phyloP scores from a whole-genome alignment of 2,113 vertebrate species.

The Ptychochromis oligacanthus region DNA sequence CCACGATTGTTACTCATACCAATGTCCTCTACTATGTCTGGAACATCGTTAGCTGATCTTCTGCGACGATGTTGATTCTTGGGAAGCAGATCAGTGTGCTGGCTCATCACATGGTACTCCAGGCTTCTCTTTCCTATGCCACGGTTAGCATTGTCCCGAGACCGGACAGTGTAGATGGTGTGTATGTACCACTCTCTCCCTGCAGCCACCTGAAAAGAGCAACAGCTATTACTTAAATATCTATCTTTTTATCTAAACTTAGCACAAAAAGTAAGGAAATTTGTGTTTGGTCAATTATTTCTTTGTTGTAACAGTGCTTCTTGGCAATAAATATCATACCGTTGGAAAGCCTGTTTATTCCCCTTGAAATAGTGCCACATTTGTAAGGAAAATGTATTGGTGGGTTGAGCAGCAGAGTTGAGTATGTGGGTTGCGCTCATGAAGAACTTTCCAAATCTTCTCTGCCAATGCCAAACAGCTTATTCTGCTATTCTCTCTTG shows the following conservation, averaged over 20 bases:
- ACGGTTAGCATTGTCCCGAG: constrained; percentile 84
- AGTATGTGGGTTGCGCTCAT: too few species aligned
- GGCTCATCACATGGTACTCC: constrained; percentile 81
- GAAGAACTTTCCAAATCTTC: too few species aligned
- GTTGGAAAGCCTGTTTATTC: too few species aligned
- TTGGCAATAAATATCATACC: too few species aligned
- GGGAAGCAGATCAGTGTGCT: constrained; percentile 22
- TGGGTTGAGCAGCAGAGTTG: too few species aligned
- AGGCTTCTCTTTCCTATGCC: constrained; percentile 89
- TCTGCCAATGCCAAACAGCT: too few species aligned
- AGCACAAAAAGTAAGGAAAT: too few species aligned
- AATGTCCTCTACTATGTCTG: constrained; percentile 80
- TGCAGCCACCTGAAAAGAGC: constrained; percentile 83
- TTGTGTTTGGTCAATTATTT: too few species aligned
- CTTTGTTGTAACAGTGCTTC: too few species aligned
- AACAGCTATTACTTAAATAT: not conserved
- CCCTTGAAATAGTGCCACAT: too few species aligned
- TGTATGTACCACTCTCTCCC: constrained; percentile 97
- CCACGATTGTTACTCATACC: constrained; percentile 85
- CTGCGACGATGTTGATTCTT: constrained; percentile 54
- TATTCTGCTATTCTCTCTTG: too few species aligned
- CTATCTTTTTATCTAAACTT: not conserved
- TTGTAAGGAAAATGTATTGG: too few species aligned
- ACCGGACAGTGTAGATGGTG: constrained; percentile 92
- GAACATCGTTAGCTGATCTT: constrained; percentile 72